Percentiles rank a stretch among this genome's conserved stretches.
phyloP scores from a whole-genome alignment of 2,888 invertebrate species.

The Pterobdella sp. region DNA sequence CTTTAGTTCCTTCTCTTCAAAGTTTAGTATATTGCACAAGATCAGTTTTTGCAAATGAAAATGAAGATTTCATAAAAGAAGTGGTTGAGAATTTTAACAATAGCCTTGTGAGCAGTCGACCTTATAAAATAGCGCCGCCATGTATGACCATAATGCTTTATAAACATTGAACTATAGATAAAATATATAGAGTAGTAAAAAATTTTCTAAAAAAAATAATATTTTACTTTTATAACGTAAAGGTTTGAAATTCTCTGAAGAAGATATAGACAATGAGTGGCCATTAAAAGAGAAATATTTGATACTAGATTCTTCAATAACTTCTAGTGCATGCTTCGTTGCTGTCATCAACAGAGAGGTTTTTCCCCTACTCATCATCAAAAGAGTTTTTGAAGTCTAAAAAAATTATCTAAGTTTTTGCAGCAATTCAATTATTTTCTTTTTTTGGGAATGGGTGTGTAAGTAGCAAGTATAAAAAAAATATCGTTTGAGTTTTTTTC shows the following conservation, averaged over 20 bases:
- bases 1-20: not conserved
- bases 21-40: not conserved
- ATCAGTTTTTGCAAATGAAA: not conserved
- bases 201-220: too few relatives aligned
- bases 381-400: not conserved
- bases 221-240: too few relatives aligned
- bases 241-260: conserved; percentile 14
- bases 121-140: not conserved
- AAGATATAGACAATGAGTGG: conserved; percentile 44
- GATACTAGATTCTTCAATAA: conserved; percentile 42
- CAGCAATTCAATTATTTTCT: too few relatives aligned
- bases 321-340: conserved; percentile 47
- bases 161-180: too few relatives aligned
- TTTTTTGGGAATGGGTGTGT: too few relatives aligned
- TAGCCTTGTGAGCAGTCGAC: not conserved
- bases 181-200: too few relatives aligned
- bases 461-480: not conserved
- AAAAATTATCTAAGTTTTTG: not conserved
- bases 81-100: not conserved
- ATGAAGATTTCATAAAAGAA: not conserved
- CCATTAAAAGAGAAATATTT: conserved; percentile 45
- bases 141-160: too few relatives aligned
- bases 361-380: not conserved
- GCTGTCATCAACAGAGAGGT: conserved; percentile 49
- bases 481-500: not conserved